These are phyloP conservation scores for Tetrapedia diversipes DNA, from an alignment of 2,888 invertebrate species.

Conservation along the genomic window DNA sequence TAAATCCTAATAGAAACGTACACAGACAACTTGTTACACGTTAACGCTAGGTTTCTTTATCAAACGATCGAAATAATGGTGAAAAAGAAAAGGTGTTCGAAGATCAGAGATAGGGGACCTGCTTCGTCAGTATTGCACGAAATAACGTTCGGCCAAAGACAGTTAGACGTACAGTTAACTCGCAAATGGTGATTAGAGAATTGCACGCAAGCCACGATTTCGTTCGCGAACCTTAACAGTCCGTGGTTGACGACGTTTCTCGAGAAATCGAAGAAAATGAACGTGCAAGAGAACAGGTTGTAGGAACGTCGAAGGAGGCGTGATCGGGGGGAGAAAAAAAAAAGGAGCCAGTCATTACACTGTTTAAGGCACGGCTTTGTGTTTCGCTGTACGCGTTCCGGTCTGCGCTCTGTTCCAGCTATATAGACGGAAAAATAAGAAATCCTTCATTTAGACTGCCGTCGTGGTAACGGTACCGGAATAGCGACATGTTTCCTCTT, in stretches of 20 bases:
- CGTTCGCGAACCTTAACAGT: not conserved
- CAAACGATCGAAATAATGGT: not conserved
- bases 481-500: conserved; percentile 3
- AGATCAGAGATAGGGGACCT: no score
- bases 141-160: conserved; percentile 15
- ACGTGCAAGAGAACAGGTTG: not conserved
- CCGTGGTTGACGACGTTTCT: not conserved
- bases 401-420: conserved; percentile 19
- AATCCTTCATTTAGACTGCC: conserved; percentile 27
- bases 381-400: conserved; percentile 13
- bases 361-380: conserved; percentile 21
- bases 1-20: not conserved
- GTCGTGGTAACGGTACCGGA: conserved; percentile 36
- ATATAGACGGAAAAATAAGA: conserved; percentile 38
- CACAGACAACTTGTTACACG: not conserved
- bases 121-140: no score
- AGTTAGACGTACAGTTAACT: conserved; percentile 32
- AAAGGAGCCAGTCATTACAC: conserved; percentile 9
- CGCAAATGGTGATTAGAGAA: conserved; percentile 34
- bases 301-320: not conserved
- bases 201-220: conserved; percentile 12
- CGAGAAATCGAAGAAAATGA: conserved; percentile 20
- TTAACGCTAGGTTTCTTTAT: no score
- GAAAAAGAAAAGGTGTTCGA: no score
- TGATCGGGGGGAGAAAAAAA: no score